Percentiles rank a stretch among this genome's conserved stretches.
phyloP scores from a whole-genome alignment of 2,888 invertebrate genomes.

The Vandiemenella viatica region DNA sequence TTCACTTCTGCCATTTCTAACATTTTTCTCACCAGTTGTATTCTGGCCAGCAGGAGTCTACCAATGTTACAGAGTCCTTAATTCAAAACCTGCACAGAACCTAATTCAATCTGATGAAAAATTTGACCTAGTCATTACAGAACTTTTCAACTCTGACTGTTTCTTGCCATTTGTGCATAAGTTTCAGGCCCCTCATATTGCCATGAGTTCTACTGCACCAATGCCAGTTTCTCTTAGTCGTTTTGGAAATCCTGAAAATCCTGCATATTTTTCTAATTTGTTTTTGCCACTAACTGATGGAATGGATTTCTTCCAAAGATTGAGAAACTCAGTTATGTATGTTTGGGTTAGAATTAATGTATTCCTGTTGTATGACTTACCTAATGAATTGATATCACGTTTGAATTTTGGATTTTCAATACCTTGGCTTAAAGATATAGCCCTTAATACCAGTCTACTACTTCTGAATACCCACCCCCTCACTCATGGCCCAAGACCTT shows the following conservation, averaged over 20 bases:
- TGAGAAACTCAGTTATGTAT: slow-evolving; percentile 6
- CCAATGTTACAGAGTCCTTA: slow-evolving; percentile 10
- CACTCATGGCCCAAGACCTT: slow-evolving; percentile 32
- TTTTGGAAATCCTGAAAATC: slow-evolving; percentile 41
- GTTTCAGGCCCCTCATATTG: slow-evolving; percentile 38
- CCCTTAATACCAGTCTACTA: slow-evolving; percentile 37
- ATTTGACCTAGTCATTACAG: slow-evolving; percentile 52
- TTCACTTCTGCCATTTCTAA: too few relatives aligned
- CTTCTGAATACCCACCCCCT: slow-evolving; percentile 45
- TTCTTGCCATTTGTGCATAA: slow-evolving; percentile 48
- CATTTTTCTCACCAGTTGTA: not conserved
- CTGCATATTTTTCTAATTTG: slow-evolving; percentile 35
- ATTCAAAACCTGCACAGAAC: slow-evolving; percentile 11
- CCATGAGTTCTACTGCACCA: slow-evolving; percentile 38
- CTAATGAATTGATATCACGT: slow-evolving; percentile 8
- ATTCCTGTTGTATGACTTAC: slow-evolving; percentile 18
- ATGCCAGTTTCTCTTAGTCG: slow-evolving; percentile 45
- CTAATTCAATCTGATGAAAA: slow-evolving; percentile 20
- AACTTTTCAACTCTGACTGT: slow-evolving; percentile 59
- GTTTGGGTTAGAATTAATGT: slow-evolving; percentile 22
- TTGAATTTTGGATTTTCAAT: slow-evolving; percentile 27
- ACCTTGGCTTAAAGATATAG: slow-evolving; percentile 38
- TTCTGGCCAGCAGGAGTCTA: not conserved
- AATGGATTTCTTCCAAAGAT: slow-evolving; percentile 9
- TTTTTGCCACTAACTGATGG: slow-evolving; percentile 25